Percentiles rank a stretch among this genome's conserved stretches.
Evolutionary conservation across 2,888 invertebrate genomes (phyloP).

Genomic region (Acanthosepion esculentum): DNA sequence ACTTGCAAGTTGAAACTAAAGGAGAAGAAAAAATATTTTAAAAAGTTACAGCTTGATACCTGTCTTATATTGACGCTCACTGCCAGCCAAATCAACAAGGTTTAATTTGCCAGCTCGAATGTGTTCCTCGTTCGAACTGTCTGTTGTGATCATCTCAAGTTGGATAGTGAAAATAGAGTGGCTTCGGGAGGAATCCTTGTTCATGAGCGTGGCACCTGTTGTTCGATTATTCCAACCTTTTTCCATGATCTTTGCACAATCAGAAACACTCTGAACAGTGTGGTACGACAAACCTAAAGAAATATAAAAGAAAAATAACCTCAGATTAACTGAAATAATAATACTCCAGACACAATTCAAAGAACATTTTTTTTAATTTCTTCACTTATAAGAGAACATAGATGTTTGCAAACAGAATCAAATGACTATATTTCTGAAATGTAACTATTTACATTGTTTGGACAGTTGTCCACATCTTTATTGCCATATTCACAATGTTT

Average conservation of each 20-base stretch:
- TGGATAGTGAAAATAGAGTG: conserved; percentile 91
- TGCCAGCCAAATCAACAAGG: conserved; percentile 91
- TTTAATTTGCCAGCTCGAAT: conserved; percentile 86
- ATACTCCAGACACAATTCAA: not conserved
- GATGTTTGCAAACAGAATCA: too few relatives aligned
- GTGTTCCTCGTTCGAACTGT: conserved; percentile 77
- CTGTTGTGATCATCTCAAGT: conserved; percentile 84
- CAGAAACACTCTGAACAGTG: conserved; percentile 85
- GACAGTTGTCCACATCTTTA: too few relatives aligned
- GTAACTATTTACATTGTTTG: too few relatives aligned
- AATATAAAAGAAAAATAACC: not conserved
- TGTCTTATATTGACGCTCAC: conserved; percentile 87
- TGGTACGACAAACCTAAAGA: conserved; percentile 83
- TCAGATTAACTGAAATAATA: not conserved
- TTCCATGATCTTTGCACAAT: conserved; percentile 85
- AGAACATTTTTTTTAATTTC: not conserved
- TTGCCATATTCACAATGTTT: too few relatives aligned
- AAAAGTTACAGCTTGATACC: conserved; percentile 70
- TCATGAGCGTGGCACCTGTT: conserved; percentile 91
- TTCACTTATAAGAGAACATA: not conserved
- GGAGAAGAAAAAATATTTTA: not conserved
- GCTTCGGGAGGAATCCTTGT: conserved; percentile 86
- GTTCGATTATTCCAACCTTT: conserved; percentile 87
- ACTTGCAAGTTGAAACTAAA: not conserved
- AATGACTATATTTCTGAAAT: too few relatives aligned